Evolutionary conservation across 2,797 vertebrate genomes (phyloP).

Genomic region (Scolopax bukidnonensis): DNA sequence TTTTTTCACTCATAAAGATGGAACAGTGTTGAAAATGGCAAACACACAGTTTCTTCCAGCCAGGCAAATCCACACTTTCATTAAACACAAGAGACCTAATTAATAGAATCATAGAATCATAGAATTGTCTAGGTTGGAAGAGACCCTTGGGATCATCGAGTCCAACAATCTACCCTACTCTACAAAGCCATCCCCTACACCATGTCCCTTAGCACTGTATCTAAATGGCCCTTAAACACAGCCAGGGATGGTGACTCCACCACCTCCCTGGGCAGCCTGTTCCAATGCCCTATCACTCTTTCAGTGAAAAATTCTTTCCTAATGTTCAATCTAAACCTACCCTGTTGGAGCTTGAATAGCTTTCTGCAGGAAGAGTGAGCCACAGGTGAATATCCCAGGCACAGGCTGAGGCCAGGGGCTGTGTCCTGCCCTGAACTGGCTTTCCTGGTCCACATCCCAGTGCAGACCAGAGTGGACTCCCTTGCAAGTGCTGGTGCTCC

Average conservation of each 20-base stretch:
- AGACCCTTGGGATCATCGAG: no score
- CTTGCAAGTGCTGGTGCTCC: accelerated
- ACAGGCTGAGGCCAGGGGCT: background rate
- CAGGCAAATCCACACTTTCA: background rate
- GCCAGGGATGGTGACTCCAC: no score
- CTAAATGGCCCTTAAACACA: no score
- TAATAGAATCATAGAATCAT: no score
- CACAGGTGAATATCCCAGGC: background rate
- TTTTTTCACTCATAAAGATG: background rate
- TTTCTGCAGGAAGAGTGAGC: background rate
- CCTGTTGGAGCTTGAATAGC: background rate
- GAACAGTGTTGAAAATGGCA: background rate
- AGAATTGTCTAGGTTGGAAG: no score
- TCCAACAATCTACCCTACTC: no score
- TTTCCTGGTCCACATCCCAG: background rate
- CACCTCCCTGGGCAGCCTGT: no score
- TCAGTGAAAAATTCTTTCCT: no score
- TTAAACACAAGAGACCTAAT: background rate
- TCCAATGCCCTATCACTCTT: no score
- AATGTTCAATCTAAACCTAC: no score
- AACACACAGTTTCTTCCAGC: background rate
- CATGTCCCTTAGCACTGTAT: no score
- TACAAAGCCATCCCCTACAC: no score
- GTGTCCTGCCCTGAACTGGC: background rate
- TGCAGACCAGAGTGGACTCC: accelerated